Evolutionary conservation across 2,113 vertebrate species (phyloP), one percentile per base, ranked within the genome.

Genomic region (Macrotus californicus): DNA sequence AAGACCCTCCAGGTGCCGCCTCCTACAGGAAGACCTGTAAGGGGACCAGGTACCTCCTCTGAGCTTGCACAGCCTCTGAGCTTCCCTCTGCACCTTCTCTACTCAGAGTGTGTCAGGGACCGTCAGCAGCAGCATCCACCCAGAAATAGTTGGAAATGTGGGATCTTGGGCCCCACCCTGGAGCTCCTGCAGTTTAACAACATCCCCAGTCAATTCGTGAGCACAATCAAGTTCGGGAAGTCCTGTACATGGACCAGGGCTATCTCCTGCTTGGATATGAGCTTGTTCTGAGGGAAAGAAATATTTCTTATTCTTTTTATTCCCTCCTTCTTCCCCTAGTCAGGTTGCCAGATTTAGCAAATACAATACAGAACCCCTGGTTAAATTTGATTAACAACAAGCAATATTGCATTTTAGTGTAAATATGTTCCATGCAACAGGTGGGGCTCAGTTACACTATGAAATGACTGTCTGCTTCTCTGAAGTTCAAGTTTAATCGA

Each of bases 311-410:
- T 26, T 93, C 72, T 54, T 92, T 87, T 89, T 29, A 46, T 84
- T 13, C 41, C 21, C 66, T 50, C 34, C 41, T 61, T 36, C 31
- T 85, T 85, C 76, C 41, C 29, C 46, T 41, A 73, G 86, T 21
- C 56, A 39, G 85, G 13, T 79, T 85, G 39, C 50, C 48, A 81
- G 85, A 85, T 36, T 77, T 72, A 80, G 64, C 54, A 83, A 87
- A 84, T 54, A 87, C 93, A 86, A 89, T 22, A 89, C 36, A 94
- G 73, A 36, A 69, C 24, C 43, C 39, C 16, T 66, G 19, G n/a
- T 84, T 89, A 85, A 92, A 90, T 43, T 34, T 89, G 85, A 84
- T 76, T 66, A 92, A 81, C 7, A 43, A 52, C 36, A 29, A 75
- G 72, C 86, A 36, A 13, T 82, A 54, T 67, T 89, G 93, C 36